Base-by-base conservation (phyloP, 2,888 invertebrate genomes). In the Crepidodera aurea region DNA sequence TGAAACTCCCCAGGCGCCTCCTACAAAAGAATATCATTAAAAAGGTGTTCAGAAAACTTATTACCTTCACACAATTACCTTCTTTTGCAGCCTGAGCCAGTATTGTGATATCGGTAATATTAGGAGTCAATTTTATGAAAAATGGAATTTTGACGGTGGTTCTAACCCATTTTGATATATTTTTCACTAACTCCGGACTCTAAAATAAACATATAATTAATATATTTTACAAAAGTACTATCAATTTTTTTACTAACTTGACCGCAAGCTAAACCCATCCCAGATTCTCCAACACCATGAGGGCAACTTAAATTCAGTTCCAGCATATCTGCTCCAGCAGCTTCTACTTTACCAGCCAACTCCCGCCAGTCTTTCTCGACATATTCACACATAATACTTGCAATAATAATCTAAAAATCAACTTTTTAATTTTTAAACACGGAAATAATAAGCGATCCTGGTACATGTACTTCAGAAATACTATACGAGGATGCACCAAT, bases 251-350 rank as follows among this genome's bases (percentile, higher is more conserved):
- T 4, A 18, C 18, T 65, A 78, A 92, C 93, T 86, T 98, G 97
- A 60, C 98, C 98, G 81, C 98, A 98, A 44, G 98, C 98, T 53
- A 99, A 83, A 0, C 98, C 99, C 98, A 99, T 98, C 37, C 98
- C 98, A 8, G 92, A 89, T 79, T 98, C 98, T 1, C 96, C 97
- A 97, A 99, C 98, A 4, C 98, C 98, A 81, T 99, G 98, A 0
- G 98, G 98, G 79, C 99, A 98, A 0, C 97, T 98, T 51, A 99
- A 82, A 83, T 99, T 99, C 51, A 98, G 82, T 77, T 99, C 99
- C 10, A 99, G 82, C 0, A 96, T 98, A 82, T 99, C 98, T 0
- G 98, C 90, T 0, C 98, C 98, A 0, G 95, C 85, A 0, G 84
- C 84, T 79, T 91, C 91, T 0, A 96, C 91, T 81, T 85, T 88